Percentiles rank a stretch among this genome's conserved stretches.
phyloP scores from a whole-genome alignment of 2,888 invertebrate species.

The Cryptocephalus moraei region DNA sequence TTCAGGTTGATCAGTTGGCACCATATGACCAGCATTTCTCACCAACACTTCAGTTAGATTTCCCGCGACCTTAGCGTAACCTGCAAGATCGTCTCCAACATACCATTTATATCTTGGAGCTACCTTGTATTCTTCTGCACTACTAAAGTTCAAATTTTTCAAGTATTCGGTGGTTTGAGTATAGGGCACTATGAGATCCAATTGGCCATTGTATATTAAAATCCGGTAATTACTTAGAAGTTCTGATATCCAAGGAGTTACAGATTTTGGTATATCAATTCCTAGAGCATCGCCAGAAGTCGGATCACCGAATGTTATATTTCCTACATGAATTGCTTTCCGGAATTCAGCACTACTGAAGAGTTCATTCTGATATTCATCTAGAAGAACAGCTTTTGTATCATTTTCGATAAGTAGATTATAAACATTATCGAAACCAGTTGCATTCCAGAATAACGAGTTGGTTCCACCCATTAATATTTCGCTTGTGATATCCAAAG shows the following conservation, averaged over 20 bases:
- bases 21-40: conserved; percentile 73
- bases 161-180: conserved; percentile 71
- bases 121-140: conserved; percentile 49
- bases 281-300: conserved; percentile 13
- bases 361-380: neutral
- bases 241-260: conserved; percentile 35
- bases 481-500: too few species aligned
- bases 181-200: conserved; percentile 82
- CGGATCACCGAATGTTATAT: conserved; percentile 30
- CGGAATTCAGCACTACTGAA: conserved; percentile 41
- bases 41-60: conserved; percentile 62
- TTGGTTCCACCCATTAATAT: too few species aligned
- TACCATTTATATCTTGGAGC: conserved; percentile 57
- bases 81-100: conserved; percentile 55
- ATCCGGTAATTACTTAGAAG: conserved; percentile 56
- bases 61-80: conserved; percentile 58
- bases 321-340: conserved; percentile 74
- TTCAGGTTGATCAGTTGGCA: conserved; percentile 65
- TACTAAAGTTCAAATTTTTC: conserved; percentile 55
- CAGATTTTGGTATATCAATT: conserved; percentile 15
- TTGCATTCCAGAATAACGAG: too few species aligned
- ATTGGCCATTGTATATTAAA: conserved; percentile 49
- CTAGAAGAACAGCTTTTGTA: neutral
- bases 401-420: too few species aligned
- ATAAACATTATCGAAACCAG: too few species aligned